Evolutionary conservation across 2,888 invertebrate species (phyloP), one percentile per base, ranked within the genome.

Genomic region (Deladenus siricidicola): DNA sequence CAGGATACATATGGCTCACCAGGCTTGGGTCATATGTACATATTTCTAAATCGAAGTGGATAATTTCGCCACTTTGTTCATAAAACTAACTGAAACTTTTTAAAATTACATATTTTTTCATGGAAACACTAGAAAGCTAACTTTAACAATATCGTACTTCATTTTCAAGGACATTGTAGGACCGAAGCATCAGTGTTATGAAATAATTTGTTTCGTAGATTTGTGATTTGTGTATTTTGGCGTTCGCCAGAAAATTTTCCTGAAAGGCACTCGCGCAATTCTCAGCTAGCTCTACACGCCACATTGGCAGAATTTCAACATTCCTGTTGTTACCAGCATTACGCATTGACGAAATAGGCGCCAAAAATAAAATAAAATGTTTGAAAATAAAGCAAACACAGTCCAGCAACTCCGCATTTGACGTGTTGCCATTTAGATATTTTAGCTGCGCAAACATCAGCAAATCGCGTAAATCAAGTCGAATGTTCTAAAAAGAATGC

Each of bases 361-460:
- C n/a, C 56, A 60, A 17, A n/a, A 63, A 30, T 10, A 63, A 29
- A 24, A 63, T 52, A 26, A 56, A 45, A 4, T 29, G 17, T 34
- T 55, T 56, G 49, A 63, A 63, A n/a, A 63, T 56, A 50, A 63
- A 63, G 6, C 60, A 56, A 2, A 56, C 63, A 34, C 57, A 62
- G 42, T 63, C 63, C 8, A 50, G 19, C 47, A 29, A 50, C 24
- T 47, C 50, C n/a, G 43, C 52, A 52, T 21, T 51, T 57, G 34
- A 50, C 61, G 8, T 52, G 24, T 24, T 39, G 44, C 43, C 50
- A 53, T 48, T 51, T n/a, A n/a, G n/a, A n/a, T n/a, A 60, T 26
- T 56, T 62, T 26, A 63, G 48, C 45, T 63, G 60, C 4, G 63
- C 63, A 50, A 63, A 63, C 60, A 63, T 63, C 21, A 60, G 30